Conservation (phyloP, 2,888 invertebrate genomes). For the Amphipyra berbera region DNA sequence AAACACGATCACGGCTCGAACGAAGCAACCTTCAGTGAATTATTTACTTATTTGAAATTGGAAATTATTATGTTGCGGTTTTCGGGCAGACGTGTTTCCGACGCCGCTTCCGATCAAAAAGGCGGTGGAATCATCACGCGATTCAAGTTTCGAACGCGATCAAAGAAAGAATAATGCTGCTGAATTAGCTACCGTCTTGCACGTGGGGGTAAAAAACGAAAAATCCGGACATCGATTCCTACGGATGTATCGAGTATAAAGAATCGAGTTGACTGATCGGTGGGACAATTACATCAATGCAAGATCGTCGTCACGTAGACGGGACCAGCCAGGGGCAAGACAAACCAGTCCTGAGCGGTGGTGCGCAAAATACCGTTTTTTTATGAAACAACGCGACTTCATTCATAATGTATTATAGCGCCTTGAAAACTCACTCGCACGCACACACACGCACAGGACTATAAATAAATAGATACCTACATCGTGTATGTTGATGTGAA, state of each 20-base stretch:
- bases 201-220: conserved; percentile 62
- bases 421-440: conserved; percentile 76
- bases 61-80: conserved; percentile 87
- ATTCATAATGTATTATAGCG: conserved; percentile 87
- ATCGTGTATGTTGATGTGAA: conserved; percentile 63
- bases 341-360: conserved; percentile 78
- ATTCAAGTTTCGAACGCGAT: conserved; percentile 71
- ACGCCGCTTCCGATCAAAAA: conserved; percentile 81
- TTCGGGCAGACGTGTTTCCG: conserved; percentile 87
- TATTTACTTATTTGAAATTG: conserved; percentile 86
- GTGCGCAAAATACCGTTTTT: conserved; percentile 83
- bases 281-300: conserved; percentile 84
- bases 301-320: conserved; percentile 78
- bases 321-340: conserved; percentile 74
- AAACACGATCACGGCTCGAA: conserved; percentile 68
- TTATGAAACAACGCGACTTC: conserved; percentile 84
- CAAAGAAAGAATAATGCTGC: conserved; percentile 61
- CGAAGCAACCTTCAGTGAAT: conserved; percentile 78
- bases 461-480: conserved; percentile 74
- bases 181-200: conserved; percentile 63
- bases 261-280: conserved; percentile 73
- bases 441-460: conserved; percentile 67
- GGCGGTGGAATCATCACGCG: conserved; percentile 82
- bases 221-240: conserved; percentile 69
- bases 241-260: conserved; percentile 74